These are phyloP conservation scores for Paracanthobrama guichenoti DNA, from an alignment of 2,113 vertebrate species.

Conservation along the genomic window DNA sequence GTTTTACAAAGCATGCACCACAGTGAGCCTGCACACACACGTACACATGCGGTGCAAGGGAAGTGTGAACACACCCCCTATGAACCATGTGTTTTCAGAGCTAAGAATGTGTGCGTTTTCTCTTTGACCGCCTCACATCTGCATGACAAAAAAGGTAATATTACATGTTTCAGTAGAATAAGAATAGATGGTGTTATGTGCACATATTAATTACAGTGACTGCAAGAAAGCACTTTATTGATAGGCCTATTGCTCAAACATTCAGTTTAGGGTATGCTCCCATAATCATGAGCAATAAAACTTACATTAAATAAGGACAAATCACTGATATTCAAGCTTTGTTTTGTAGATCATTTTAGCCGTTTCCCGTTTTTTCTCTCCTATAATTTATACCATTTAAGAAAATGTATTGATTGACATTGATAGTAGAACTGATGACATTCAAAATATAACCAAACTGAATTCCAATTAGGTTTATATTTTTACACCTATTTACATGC, in stretches of 20 bases:
- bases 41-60: conserved; percentile 26
- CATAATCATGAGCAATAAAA: no score
- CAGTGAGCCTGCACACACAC: conserved; percentile 46
- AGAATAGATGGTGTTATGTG: neutral
- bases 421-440: neutral
- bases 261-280: neutral
- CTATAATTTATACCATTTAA: neutral
- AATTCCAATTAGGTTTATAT: no score
- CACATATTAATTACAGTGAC: neutral
- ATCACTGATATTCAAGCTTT: neutral
- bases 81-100: conserved; percentile 49
- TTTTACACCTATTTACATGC: no score
- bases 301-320: neutral
- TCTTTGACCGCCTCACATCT: conserved; percentile 10
- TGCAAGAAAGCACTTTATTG: neutral
- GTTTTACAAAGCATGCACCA: conserved; percentile 50
- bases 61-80: conserved; percentile 54
- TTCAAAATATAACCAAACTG: no score
- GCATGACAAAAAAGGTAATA: neutral
- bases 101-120: conserved; percentile 30
- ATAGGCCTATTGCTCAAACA: neutral
- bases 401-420: neutral
- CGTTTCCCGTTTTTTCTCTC: neutral
- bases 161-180: neutral
- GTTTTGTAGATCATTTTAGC: neutral